These are phyloP conservation scores for Anoura caudifer DNA, from an alignment of 2,113 vertebrate genomes.

Conservation along the genomic window DNA sequence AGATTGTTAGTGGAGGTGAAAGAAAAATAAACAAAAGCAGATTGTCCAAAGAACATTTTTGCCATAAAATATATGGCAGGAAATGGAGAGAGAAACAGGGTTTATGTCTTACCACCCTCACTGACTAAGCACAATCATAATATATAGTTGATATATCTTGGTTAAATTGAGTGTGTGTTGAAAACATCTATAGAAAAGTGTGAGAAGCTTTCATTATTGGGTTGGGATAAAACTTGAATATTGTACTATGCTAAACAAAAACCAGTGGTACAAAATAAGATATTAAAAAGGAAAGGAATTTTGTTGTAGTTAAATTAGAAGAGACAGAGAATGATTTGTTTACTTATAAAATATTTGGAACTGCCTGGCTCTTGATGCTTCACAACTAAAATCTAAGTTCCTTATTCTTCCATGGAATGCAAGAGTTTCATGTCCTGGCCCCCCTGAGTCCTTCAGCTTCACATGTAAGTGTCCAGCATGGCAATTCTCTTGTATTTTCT, in stretches of 20 bases:
- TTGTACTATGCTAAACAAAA: background rate
- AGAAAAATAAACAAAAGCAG: background rate
- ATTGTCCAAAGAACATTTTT: background rate
- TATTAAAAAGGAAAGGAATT: conserved; percentile 45
- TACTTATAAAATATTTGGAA: conserved; percentile 44
- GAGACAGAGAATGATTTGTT: conserved; percentile 29
- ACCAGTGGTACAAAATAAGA: background rate
- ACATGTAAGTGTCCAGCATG: background rate
- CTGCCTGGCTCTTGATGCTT: background rate
- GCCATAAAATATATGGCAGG: background rate
- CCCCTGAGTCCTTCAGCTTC: background rate
- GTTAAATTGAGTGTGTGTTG: background rate
- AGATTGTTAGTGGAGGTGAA: background rate
- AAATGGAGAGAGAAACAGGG: background rate
- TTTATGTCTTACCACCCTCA: background rate
- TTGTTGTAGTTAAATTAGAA: conserved; percentile 27
- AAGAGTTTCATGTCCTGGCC: background rate
- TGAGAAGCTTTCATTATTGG: background rate
- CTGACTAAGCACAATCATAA: background rate
- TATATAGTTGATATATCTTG: background rate
- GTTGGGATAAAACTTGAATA: background rate
- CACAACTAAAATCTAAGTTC: background rate
- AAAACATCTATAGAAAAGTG: background rate
- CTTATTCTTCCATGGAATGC: background rate
- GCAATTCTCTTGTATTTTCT: background rate